Base-by-base conservation (phyloP, 2,797 vertebrate genomes). In the Mormyrus proboscirostris region DNA sequence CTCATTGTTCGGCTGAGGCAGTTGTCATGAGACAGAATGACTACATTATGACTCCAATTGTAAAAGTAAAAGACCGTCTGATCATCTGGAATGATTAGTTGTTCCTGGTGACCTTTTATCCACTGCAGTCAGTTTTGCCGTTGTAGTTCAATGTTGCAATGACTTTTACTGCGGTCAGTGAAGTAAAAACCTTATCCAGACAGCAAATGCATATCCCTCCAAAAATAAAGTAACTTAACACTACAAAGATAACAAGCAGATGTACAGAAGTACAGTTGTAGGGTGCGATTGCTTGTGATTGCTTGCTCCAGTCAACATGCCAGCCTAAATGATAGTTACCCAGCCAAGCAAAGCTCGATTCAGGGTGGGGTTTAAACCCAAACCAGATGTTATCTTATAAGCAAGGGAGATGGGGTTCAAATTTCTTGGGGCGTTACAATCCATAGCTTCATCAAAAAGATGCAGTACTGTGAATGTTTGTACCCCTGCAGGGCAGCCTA, bases 401-500 rank as follows among this genome's bases (percentile, higher is more conserved):
- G 29, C 47, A 51, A 33, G 2, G 50, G 85, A 87, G 85, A 57
- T 51, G 53, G 29, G 53, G n/a, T 29, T 50, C 44, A 14, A 16
- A 50, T 51, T 51, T 53, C 47, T 25, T 19, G 83, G 49, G 83
- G n/a, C 22, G 25, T 85, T 29, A 14, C 25, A 33, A 29, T 29
- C 47, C 12, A 14, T 51, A 51, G 51, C 50, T 50, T 22, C 41
- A 84, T 50, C 82, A 84, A 84, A 84, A 85, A 25, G 83, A 22
- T 50, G 3, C 50, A 29, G 83, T 50, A 85, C 19, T 50, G 47
- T 50, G 49, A 29, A 29, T 25, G 1, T 50, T 22, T 29, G 9
- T 29, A 85, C n/a, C 83, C n/a, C 49, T 53, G 83, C 83, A 57
- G 88, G 86, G 90, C 65, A 76, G 88, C 76, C 86, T 90, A 87